A percentile compares a stretch with the other conserved stretches of the same genome.
Evolutionary conservation across 2,113 vertebrate genomes (phyloP).

Genomic region (Dermatemys mawii): DNA sequence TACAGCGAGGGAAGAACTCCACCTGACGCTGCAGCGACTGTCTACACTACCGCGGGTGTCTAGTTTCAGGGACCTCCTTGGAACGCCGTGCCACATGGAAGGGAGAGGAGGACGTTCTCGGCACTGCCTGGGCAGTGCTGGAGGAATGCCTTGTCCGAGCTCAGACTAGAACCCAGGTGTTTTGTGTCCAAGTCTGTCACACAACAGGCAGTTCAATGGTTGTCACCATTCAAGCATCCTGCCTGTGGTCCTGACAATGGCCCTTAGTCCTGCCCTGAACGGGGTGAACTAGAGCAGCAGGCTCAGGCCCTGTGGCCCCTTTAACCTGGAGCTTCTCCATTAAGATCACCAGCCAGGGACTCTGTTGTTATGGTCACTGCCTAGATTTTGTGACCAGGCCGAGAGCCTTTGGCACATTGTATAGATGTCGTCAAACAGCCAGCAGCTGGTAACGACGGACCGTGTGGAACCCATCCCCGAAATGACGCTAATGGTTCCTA

Average conservation of each 20-base stretch:
- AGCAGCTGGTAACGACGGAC: not conserved
- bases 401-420: not conserved
- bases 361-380: not conserved
- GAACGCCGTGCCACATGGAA: not conserved
- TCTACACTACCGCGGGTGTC: not conserved
- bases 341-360: too few relatives aligned
- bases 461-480: not conserved
- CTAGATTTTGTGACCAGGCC: not conserved
- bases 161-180: not conserved
- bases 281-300: not conserved
- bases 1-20: not conserved
- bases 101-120: not conserved
- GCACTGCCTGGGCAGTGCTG: not conserved
- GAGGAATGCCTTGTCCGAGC: not conserved
- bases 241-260: not conserved
- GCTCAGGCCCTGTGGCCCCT: too few relatives aligned
- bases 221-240: not conserved
- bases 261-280: not conserved
- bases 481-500: not conserved
- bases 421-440: not conserved
- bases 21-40: not conserved
- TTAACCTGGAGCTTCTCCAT: too few relatives aligned
- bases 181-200: not conserved
- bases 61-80: not conserved
- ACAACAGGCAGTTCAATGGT: not conserved